Base-by-base conservation (phyloP, 2,888 invertebrate genomes). In the Amblyjoppa proteus region DNA sequence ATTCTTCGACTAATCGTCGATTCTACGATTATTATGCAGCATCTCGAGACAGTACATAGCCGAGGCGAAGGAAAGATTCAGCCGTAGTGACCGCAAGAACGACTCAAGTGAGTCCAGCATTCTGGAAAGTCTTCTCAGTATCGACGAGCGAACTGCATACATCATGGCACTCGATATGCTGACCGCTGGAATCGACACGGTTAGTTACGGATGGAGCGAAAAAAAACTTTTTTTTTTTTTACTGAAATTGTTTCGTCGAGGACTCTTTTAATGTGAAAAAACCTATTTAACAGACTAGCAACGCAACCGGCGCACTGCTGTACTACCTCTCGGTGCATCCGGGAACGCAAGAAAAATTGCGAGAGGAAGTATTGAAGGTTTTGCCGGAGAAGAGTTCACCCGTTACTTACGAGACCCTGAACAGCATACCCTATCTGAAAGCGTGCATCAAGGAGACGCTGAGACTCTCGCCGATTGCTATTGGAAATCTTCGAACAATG, bases 391-490 rank as follows among this genome's bases (percentile, higher is more conserved):
- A 94, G 84, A 90, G 94, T 5, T 91, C 94, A 0, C 89, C 91
- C 2, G 88, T 95, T 0, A 95, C 94, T 0, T 91, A 94, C 3
- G 92, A 94, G 3, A 91, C 94, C 75, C 92, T 95, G 70, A 94
- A 94, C 64, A 91, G 95, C 74, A 94, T 95, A 85, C 95, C 95
- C 0, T 97, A 96, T 89, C 91, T 97, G 28, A 96, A 95, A 85
- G 97, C 97, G 0, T 97, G 96, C 88, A 95, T 97, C 56, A 97
- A 97, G 91, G 97, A 97, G 92, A 95, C 96, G 0, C 92, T 97
- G 82, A 95, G 97, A 89, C 87, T 96, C n/a, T 95, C 95, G 89
- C 96, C 96, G 0, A 95, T 96, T 1, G 95, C 95, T 0, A 92
- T 95, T 16, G 96, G 95, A 0, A 96, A 95, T 85, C 89, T 95